Evolutionary conservation across 2,113 vertebrate genomes (phyloP), one percentile per base, ranked within the genome.

Genomic region (Shinisaurus crocodilurus): DNA sequence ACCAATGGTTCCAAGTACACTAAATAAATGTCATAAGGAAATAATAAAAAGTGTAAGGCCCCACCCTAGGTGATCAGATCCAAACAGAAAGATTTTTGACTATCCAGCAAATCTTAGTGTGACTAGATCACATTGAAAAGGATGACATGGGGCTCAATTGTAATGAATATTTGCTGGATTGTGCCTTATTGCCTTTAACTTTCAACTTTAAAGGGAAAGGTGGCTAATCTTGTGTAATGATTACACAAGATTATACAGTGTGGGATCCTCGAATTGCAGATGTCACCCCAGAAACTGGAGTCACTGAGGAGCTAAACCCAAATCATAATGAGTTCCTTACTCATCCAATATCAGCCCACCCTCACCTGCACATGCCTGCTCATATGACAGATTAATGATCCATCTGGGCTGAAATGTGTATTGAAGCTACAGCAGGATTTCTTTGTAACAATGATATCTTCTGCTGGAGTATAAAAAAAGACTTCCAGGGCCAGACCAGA

Each of bases 21-120:
- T 83, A 91, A 96, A 95, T 88, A 95, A 96, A 96, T 90, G 90
- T 95, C 96, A 96, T 96, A 96, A 96, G 97, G 97, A 97, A 97
- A 95, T 91, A 95, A 97, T 97, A 96, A 97, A 90, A 95, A 37
- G 29, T 29, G 54, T 95, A 85, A 91, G 94, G 92, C 91, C 93
- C 92, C 90, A 29, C 86, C 96, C 96, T 97, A 97, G 95, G 96
- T 96, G 96, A 95, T 50, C 9, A 32, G 77, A 8, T 40, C 54
- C 37, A 50, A 86, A 72, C 57, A 43, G 16, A 67, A 91, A 93
- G 87, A 91, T 92, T 92, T 90, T 69, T 67, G 60, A 88, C 32
- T 80, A 15, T 50, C 32, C 25, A 50, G 60, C 75, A 88, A 88
- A 34, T 45, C 57, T 82, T 65, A 77, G 29, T 87, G 6, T 23